A percentile compares a stretch with the other conserved stretches of the same genome.
These are phyloP conservation scores for Grapholita molesta DNA, from an alignment of 1,140 invertebrate species.

Conservation along the genomic window DNA sequence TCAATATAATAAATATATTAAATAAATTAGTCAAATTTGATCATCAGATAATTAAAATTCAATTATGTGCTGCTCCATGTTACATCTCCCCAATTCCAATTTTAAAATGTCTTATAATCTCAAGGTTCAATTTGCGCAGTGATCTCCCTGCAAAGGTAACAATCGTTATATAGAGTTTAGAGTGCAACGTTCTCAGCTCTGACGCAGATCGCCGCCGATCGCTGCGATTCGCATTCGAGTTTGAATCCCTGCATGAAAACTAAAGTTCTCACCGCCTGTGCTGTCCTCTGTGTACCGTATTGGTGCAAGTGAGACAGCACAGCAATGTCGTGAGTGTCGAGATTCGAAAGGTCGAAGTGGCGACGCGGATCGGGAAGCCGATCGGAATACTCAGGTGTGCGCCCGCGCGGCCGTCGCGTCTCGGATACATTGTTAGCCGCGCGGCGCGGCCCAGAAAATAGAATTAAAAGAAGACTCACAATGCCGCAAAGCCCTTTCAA, in stretches of 20 bases:
- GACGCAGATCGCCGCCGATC: conserved; percentile 10
- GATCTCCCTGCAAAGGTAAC: background rate
- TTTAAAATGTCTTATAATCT: too few relatives aligned
- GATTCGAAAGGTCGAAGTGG: background rate
- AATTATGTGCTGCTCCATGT: too few relatives aligned
- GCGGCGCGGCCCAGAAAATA: conserved; percentile 57
- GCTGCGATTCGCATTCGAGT: conserved; percentile 4
- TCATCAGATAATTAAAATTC: too few relatives aligned
- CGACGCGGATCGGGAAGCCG: conserved; percentile 5
- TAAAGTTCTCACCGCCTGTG: background rate
- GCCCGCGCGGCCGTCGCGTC: conserved; percentile 34
- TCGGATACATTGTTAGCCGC: conserved; percentile 59
- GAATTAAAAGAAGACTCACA: conserved; percentile 66
- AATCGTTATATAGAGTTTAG: background rate
- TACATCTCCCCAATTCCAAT: too few relatives aligned
- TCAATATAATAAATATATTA: too few relatives aligned
- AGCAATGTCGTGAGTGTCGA: background rate
- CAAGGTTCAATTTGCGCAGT: background rate
- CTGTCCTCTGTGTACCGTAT: background rate
- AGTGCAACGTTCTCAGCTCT: conserved; percentile 2
- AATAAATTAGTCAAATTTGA: too few relatives aligned
- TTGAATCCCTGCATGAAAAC: background rate
- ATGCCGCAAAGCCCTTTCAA: conserved; percentile 58
- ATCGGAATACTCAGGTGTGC: conserved; percentile 72
- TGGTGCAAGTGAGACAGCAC: background rate